Conservation (phyloP, 1,140 invertebrate species). For the Ceratina japonica region DNA sequence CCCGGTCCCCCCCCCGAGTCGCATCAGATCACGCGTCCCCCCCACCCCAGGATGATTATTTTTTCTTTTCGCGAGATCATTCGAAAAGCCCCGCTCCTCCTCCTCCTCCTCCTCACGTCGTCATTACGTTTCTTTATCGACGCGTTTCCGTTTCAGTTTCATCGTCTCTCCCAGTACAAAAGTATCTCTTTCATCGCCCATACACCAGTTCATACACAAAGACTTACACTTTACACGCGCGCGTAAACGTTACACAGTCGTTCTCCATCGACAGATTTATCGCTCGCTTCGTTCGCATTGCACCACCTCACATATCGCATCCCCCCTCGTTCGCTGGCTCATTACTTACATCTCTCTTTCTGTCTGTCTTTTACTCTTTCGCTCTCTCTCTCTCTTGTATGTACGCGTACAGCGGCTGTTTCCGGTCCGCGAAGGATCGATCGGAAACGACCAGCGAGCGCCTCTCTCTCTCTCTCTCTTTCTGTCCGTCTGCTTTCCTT, state of each 20-base stretch:
- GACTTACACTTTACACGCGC: no score
- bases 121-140: constrained; percentile 11
- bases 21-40: not conserved
- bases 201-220: not conserved
- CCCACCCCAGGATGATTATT: not conserved
- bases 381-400: constrained; percentile 18
- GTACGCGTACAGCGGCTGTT: constrained; percentile 9
- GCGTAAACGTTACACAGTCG: not conserved
- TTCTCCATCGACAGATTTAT: constrained; percentile 21
- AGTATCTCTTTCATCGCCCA: constrained; percentile 46
- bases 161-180: constrained; percentile 35
- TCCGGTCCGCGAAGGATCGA: not conserved
- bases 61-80: not conserved
- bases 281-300: constrained; percentile 41
- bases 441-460: not conserved
- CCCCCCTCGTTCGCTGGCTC: constrained; percentile 48
- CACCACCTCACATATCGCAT: constrained; percentile 44
- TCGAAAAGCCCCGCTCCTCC: no score
- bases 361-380: no score
- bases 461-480: not conserved
- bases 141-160: not conserved
- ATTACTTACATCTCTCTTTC: constrained; percentile 38
- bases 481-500: constrained; percentile 38
- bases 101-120: constrained; percentile 3
- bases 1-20: not conserved